Percentiles rank a stretch among this genome's conserved stretches.
Evolutionary conservation across 2,797 vertebrate species (phyloP).

Genomic region (Mastacembelus armatus): DNA sequence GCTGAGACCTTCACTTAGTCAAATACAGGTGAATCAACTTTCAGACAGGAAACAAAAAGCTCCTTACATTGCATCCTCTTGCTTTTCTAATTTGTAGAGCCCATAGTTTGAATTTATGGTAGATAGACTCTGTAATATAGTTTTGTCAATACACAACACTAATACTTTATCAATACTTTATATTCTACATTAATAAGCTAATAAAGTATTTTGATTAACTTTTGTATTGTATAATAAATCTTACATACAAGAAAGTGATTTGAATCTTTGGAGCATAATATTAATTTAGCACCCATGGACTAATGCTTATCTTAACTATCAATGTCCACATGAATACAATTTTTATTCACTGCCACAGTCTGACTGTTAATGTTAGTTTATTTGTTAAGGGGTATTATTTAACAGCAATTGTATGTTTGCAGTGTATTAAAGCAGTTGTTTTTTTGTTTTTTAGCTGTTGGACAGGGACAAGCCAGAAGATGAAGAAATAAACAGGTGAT

Average conservation of each 20-base stretch:
- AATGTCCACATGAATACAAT: background rate
- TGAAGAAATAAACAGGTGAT: conserved; percentile 1
- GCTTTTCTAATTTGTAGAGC: background rate
- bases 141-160: no score
- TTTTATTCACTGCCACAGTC: background rate
- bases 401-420: no score
- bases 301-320: background rate
- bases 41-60: background rate
- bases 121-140: background rate
- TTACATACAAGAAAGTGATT: no score
- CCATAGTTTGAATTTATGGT: no score
- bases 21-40: background rate
- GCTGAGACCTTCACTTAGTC: background rate
- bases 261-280: no score
- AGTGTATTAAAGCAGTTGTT: background rate
- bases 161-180: no score
- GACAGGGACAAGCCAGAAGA: background rate
- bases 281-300: background rate
- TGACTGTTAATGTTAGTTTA: background rate
- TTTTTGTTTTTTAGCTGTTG: background rate
- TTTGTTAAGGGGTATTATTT: no score
- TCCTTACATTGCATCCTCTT: background rate
- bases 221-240: no score
- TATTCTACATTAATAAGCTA: no score
- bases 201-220: no score